These are phyloP conservation scores for Odontothrips loti DNA, from an alignment of 2,888 invertebrate genomes.

Conservation along the genomic window DNA sequence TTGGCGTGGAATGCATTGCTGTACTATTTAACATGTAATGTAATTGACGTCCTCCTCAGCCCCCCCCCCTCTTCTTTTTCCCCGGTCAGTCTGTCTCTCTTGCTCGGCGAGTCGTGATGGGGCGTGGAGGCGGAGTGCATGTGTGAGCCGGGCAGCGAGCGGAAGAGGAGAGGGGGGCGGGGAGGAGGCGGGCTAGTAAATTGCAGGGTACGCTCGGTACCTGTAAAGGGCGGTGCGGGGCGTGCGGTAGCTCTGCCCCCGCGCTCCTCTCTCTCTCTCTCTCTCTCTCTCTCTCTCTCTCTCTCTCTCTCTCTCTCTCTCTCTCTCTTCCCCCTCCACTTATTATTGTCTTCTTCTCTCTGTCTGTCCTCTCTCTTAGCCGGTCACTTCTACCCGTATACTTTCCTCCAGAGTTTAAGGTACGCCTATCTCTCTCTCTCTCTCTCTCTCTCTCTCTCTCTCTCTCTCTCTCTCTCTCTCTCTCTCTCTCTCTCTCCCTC, in stretches of 20 bases:
- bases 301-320: slow-evolving; percentile 1
- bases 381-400: neutral
- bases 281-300: neutral
- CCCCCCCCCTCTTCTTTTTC: neutral
- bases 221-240: slow-evolving; percentile 15
- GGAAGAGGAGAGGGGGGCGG: neutral
- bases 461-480: neutral
- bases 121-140: neutral
- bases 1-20: neutral
- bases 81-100: no score
- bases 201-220: slow-evolving; percentile 15
- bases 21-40: neutral
- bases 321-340: neutral
- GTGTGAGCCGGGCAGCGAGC: neutral
- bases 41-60: neutral
- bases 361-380: neutral
- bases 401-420: neutral
- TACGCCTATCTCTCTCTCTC: neutral
- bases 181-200: neutral
- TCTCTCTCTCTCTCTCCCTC: no score
- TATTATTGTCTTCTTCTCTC: neutral
- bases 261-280: neutral
- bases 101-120: neutral
- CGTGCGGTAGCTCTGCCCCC: slow-evolving; percentile 1
- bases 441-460: neutral